These are phyloP conservation scores for Ormia ochracea DNA, from an alignment of 2,888 invertebrate species.

Conservation along the genomic window DNA sequence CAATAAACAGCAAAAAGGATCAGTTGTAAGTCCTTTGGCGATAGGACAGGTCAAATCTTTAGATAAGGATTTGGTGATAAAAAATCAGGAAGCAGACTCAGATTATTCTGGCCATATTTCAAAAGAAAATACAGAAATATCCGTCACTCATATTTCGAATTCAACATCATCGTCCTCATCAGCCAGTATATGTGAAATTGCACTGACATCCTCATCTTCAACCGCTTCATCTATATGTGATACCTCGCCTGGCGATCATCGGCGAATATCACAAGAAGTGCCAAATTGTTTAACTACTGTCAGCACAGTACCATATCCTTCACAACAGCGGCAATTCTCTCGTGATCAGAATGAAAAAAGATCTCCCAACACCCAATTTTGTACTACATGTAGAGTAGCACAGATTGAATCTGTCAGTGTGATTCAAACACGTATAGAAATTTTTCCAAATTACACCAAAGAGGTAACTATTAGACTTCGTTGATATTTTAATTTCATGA, in stretches of 20 bases:
- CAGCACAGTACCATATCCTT: not conserved
- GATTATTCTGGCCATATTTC: conserved; percentile 90
- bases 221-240: conserved; percentile 13
- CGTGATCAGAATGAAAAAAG: not conserved
- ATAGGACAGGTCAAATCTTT: conserved; percentile 3
- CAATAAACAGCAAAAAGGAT: conserved; percentile 13
- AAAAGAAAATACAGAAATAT: conserved; percentile 80
- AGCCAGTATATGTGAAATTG: conserved; percentile 9
- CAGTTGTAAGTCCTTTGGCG: not conserved
- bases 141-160: conserved; percentile 52
- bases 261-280: not conserved
- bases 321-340: not conserved
- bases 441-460: conserved; percentile 76
- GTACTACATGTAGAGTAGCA: conserved; percentile 67
- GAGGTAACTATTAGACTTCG: conserved; percentile 77
- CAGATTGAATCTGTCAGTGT: conserved; percentile 74
- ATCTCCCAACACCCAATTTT: conserved; percentile 16
- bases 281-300: too few species aligned
- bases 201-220: conserved; percentile 61
- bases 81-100: conserved; percentile 78
- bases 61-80: not conserved
- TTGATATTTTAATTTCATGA: conserved; percentile 12
- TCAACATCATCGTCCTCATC: conserved; percentile 10
- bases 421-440: conserved; percentile 75
- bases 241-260: not conserved